Evolutionary conservation across 2,113 vertebrate genomes (phyloP).

Genomic region (Menidia beryllina): DNA sequence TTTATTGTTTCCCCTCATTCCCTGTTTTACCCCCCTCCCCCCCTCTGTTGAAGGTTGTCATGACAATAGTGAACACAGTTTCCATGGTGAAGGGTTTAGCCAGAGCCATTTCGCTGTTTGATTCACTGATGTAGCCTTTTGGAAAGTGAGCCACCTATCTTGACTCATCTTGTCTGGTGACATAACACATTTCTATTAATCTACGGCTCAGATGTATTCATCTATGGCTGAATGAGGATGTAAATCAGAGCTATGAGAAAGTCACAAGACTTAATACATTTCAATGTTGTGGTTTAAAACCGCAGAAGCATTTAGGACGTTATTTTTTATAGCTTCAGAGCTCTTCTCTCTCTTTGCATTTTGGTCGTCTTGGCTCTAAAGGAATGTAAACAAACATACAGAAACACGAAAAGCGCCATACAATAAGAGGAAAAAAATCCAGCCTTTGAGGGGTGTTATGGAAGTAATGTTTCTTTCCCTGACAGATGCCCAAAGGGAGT

Average conservation of each 20-base stretch:
- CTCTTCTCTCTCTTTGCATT: background rate
- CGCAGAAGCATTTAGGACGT: no score
- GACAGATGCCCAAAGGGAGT: slow-evolving; percentile 50
- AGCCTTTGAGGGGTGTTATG: slow-evolving; percentile 18
- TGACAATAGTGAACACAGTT: slow-evolving; percentile 82
- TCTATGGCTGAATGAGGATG: slow-evolving; percentile 5
- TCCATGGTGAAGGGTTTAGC: slow-evolving; percentile 82
- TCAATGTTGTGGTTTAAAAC: no score
- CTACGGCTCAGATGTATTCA: slow-evolving; percentile 2
- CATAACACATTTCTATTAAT: slow-evolving; percentile 15
- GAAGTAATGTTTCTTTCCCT: slow-evolving; percentile 59
- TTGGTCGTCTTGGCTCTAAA: background rate
- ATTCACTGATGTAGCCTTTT: slow-evolving; percentile 38
- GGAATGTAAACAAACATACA: background rate
- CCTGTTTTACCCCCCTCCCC: slow-evolving; percentile 54
- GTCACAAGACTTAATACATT: no score
- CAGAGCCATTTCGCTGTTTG: slow-evolving; percentile 53
- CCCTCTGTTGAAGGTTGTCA: slow-evolving; percentile 79
- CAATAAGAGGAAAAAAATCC: slow-evolving; percentile 30
- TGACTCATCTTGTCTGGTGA: slow-evolving; percentile 29
- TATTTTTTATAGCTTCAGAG: background rate
- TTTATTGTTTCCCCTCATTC: slow-evolving; percentile 61
- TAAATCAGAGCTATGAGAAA: background rate
- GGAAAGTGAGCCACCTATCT: slow-evolving; percentile 40
- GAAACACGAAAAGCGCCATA: background rate